Conservation (phyloP, 2,888 invertebrate species). For the Pseudococcus viburni region DNA sequence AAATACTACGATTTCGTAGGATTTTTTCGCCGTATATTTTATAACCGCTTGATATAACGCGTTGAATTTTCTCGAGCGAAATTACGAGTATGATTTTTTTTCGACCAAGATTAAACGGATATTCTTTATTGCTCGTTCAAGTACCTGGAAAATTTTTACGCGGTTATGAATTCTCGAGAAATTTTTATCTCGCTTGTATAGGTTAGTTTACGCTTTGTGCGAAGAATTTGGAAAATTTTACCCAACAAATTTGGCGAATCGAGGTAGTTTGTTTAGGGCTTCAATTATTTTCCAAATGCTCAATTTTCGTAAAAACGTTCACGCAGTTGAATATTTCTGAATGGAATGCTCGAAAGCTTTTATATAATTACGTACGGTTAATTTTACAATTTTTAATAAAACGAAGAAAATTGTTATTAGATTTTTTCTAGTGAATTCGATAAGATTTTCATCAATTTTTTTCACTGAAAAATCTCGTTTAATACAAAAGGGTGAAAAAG, state of each 20-base stretch:
- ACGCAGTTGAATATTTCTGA: not conserved
- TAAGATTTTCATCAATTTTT: not conserved
- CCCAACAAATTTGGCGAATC: not conserved
- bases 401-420: no score
- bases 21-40: not conserved
- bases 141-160: not conserved
- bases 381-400: no score
- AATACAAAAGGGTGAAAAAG: no score
- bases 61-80: conserved; percentile 4
- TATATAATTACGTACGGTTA: no score
- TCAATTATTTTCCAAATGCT: not conserved
- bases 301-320: not conserved
- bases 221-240: not conserved
- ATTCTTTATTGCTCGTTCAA: not conserved
- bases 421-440: not conserved
- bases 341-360: not conserved
- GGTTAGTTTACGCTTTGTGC: not conserved
- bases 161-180: not conserved
- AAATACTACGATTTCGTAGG: not conserved
- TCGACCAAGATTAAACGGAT: not conserved
- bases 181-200: not conserved
- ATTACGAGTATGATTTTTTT: not conserved
- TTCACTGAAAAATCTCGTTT: no score
- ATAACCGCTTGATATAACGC: not conserved
- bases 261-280: not conserved